Evolutionary conservation across 2,113 vertebrate genomes (phyloP).

Genomic region (Helogale parvula): DNA sequence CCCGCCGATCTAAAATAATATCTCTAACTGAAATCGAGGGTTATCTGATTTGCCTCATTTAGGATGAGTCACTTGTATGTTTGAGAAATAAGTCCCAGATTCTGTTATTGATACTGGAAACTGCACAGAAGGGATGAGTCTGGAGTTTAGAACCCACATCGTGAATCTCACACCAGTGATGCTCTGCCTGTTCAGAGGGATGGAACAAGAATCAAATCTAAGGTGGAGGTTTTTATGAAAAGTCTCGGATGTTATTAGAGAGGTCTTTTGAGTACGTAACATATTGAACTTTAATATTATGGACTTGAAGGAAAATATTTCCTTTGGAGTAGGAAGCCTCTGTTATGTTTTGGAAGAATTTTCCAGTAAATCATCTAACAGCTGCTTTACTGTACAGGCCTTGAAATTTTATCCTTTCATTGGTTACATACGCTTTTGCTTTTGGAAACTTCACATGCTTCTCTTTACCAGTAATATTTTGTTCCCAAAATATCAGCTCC

Average conservation of each 20-base stretch:
- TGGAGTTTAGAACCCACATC: not conserved
- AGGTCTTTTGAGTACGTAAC: constrained; percentile 55
- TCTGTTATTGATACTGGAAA: not conserved
- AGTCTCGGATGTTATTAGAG: constrained; percentile 35
- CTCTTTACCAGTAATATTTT: constrained; percentile 72
- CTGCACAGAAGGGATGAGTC: not conserved
- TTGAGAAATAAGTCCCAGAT: not conserved
- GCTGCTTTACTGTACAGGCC: constrained; percentile 69
- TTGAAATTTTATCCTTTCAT: constrained; percentile 71
- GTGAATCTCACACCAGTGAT: not conserved
- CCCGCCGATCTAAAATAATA: not conserved
- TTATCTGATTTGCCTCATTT: not conserved
- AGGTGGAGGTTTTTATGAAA: not conserved
- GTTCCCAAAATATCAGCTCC: constrained; percentile 67
- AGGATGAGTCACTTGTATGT: not conserved
- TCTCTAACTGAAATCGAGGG: not conserved
- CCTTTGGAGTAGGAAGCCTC: constrained; percentile 70
- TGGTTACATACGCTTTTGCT: constrained; percentile 64
- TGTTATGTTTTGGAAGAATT: constrained; percentile 69
- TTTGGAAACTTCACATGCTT: constrained; percentile 68
- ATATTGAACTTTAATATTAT: constrained; percentile 64
- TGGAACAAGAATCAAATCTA: not conserved
- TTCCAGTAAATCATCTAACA: constrained; percentile 76
- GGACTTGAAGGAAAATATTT: constrained; percentile 64
- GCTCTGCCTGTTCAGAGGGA: not conserved